Conservation (phyloP, 2,888 invertebrate genomes). For the Melipona beecheii region DNA sequence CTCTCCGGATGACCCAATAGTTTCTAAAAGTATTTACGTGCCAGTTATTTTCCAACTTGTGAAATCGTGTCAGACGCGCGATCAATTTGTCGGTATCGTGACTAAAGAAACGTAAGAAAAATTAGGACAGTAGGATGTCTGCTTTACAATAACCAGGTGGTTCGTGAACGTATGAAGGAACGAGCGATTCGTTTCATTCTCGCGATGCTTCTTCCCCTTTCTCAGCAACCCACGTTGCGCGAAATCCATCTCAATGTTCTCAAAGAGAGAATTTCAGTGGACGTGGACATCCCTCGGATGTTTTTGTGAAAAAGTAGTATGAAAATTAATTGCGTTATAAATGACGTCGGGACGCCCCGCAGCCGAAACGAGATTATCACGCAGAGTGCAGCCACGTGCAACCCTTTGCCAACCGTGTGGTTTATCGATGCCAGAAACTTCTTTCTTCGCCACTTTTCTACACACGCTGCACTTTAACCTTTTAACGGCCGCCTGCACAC, state of each 20-base stretch:
- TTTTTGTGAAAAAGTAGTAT: constrained; percentile 46
- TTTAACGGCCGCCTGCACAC: constrained; percentile 25
- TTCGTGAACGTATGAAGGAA: no score
- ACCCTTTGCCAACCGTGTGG: constrained; percentile 21
- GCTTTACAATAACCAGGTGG: no score
- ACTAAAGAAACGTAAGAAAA: no score
- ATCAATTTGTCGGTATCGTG: no score
- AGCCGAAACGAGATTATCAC: constrained; percentile 61
- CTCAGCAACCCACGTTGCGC: no score
- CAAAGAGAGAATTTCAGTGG: neutral
- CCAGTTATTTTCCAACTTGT: no score
- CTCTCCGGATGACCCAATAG: no score
- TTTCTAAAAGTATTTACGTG: no score
- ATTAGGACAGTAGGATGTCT: no score
- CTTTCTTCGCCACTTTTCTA: constrained; percentile 39
- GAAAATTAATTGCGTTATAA: constrained; percentile 55
- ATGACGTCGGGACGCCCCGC: constrained; percentile 51
- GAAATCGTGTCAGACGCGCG: no score
- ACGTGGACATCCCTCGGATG: constrained; percentile 26
- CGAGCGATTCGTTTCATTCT: no score
- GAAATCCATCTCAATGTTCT: neutral
- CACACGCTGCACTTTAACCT: constrained; percentile 53
- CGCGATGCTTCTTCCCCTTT: no score
- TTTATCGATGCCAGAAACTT: constrained; percentile 51
- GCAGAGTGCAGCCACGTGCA: constrained; percentile 57